A percentile compares a stretch with the other conserved stretches of the same genome.
Conservation (phyloP, 2,113 vertebrate species). For the Coreoperca whiteheadi region DNA sequence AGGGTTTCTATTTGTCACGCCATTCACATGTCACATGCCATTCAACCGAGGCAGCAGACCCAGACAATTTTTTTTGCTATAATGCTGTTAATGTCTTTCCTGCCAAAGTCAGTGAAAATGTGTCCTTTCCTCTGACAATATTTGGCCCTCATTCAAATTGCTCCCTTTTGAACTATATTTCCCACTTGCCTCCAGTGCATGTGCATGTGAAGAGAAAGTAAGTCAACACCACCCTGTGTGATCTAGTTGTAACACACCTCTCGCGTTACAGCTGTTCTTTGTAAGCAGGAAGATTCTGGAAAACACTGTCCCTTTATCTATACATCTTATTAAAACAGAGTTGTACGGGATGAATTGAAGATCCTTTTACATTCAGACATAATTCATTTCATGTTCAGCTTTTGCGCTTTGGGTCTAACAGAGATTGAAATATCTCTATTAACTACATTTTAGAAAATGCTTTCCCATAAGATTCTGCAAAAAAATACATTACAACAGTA, state of each 20-base stretch:
- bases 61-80: background rate
- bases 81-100: background rate
- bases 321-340: background rate
- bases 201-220: slow-evolving; percentile 61
- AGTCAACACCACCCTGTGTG: slow-evolving; percentile 68
- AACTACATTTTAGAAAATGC: background rate
- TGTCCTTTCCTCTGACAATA: slow-evolving; percentile 4
- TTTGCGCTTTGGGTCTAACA: background rate
- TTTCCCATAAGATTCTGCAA: background rate
- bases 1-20: slow-evolving; percentile 2
- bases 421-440: background rate
- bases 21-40: background rate
- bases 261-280: slow-evolving; percentile 68
- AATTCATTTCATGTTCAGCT: background rate
- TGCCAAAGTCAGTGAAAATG: slow-evolving; percentile 8
- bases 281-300: slow-evolving; percentile 24
- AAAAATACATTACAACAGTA: background rate
- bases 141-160: slow-evolving; percentile 1
- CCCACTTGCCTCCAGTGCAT: slow-evolving; percentile 19
- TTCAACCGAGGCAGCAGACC: background rate
- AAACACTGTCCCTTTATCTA: background rate
- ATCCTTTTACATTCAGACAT: background rate
- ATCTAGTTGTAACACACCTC: slow-evolving; percentile 65
- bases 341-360: background rate
- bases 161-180: slow-evolving; percentile 18